These are phyloP conservation scores for Cyclura pinguis DNA, from an alignment of 2,797 vertebrate species.

Conservation along the genomic window DNA sequence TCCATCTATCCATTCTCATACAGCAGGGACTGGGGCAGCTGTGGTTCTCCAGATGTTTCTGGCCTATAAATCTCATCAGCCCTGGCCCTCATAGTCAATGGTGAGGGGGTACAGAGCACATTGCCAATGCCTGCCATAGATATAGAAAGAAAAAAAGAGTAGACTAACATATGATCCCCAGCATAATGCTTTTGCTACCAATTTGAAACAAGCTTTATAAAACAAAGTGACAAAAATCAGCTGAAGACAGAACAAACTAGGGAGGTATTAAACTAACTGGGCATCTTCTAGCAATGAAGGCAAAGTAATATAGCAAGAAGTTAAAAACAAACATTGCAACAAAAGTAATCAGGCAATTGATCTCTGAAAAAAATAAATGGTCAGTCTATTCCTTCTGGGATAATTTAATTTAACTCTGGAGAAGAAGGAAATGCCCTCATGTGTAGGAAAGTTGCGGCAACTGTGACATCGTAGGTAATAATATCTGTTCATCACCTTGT, in stretches of 20 bases:
- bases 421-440: background rate
- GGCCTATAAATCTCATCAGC: background rate
- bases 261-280: background rate
- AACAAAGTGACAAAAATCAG: background rate
- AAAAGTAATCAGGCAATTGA: background rate
- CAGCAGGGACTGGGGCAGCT: background rate
- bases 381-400: background rate
- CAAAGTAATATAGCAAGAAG: background rate
- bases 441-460: background rate
- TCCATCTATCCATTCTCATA: background rate
- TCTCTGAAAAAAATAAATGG: background rate
- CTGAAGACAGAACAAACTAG: background rate
- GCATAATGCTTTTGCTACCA: constrained; percentile 33
- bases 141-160: background rate
- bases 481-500: background rate
- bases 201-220: background rate
- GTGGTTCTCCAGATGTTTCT: background rate
- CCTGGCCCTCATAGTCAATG: background rate
- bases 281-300: background rate
- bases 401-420: background rate
- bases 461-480: background rate
- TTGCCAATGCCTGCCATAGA: too few species aligned
- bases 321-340: background rate
- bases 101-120: background rate
- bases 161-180: constrained; percentile 42